Evolutionary conservation across 2,888 invertebrate genomes (phyloP).

Genomic region (Leucophenga montana): DNA sequence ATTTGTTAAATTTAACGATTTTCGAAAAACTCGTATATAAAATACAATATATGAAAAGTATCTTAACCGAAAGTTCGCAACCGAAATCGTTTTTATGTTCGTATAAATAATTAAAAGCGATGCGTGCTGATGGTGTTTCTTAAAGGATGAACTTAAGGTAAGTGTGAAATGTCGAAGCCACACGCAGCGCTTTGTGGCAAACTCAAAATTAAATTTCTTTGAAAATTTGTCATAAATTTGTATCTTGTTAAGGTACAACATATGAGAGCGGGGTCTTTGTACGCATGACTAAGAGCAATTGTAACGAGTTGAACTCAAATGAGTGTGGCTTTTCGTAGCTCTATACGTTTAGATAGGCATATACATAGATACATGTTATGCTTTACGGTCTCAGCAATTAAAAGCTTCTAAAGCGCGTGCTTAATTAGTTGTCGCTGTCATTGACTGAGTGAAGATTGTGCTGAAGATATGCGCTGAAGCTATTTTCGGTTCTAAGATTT

Average conservation of each 20-base stretch:
- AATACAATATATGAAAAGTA: conserved; percentile 40
- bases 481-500: conserved; percentile 52
- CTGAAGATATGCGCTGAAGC: not conserved
- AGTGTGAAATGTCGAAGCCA: conserved; percentile 59
- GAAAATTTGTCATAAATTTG: conserved; percentile 67
- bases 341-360: too few relatives aligned
- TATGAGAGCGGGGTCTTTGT: conserved; percentile 55
- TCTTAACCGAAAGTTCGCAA: conserved; percentile 56
- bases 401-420: conserved; percentile 32
- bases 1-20: conserved; percentile 68
- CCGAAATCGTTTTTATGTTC: conserved; percentile 53
- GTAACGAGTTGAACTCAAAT: conserved; percentile 1
- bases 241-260: conserved; percentile 46
- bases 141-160: conserved; percentile 29
- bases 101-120: conserved; percentile 67
- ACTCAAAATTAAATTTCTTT: conserved; percentile 50
- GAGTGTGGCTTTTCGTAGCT: not conserved
- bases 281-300: conserved; percentile 44
- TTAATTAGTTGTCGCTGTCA: conserved; percentile 65
- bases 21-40: conserved; percentile 47
- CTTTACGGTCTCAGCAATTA: conserved; percentile 29
- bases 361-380: too few relatives aligned
- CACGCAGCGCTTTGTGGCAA: conserved; percentile 45
- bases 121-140: conserved; percentile 49
- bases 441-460: conserved; percentile 16